Evolutionary conservation across 2,113 vertebrate species (phyloP), one percentile per base, ranked within the genome.

Genomic region (Poeciliopsis turrubarensis): DNA sequence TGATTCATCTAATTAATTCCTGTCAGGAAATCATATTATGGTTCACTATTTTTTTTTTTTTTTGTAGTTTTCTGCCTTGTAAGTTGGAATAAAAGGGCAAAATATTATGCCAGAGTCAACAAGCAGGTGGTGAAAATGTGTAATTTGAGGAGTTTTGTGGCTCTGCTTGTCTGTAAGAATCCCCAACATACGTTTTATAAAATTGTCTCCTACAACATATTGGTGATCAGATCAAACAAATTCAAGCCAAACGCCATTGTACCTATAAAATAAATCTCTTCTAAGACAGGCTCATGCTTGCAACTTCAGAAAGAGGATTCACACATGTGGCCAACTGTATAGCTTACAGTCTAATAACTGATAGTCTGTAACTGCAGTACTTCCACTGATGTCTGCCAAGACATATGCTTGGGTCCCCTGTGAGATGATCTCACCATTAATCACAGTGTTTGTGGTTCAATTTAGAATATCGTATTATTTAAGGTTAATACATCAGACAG

Each of bases 401-500:
- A 68, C 12, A 37, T 41, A 41, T 41, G 32, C 51, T 68, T 68
- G 62, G 17, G 27, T 70, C 66, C 76, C 47, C 0, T n/a, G 74
- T 73, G 75, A 82, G 61, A 66, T 57, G 73, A 83, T 70, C 57
- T 71, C 69, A 72, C 68, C 84, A 74, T 87, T 74, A 87, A 79
- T 88, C 89, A 80, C 14, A n/a, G 26, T 15, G 67, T 78, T 83
- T 62, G 69, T 62, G 64, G 67, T 81, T 86, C 81, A 82, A 73
- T 75, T 80, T 62, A 77, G 65, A 30, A 29, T 65, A 60, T 61
- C 27, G 9, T 69, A 75, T 73, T 81, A 67, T 84, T 81, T 83
- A 65, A 72, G 68, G 34, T 29, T 37, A 68, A 74, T 83, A 44
- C 30, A 41, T 82, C 60, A 64, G 76, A 65, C 68, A 77, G 73